phyloP scores from a whole-genome alignment of 2,797 vertebrate species.

The Menidia menidia region DNA sequence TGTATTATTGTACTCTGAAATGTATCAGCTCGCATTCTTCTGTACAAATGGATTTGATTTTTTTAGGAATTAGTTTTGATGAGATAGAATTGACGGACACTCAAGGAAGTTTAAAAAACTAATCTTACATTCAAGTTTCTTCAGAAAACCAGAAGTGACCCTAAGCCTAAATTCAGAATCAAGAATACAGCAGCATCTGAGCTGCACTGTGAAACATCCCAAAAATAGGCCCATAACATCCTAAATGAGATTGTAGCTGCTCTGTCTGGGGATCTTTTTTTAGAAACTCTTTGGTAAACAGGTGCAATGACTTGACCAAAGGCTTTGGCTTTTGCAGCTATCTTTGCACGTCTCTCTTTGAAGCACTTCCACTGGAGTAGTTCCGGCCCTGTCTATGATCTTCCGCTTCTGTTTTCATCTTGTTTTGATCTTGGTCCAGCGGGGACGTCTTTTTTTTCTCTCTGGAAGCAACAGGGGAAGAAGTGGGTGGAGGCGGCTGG shows the following conservation, averaged over 20 bases:
- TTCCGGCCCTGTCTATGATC: conserved; percentile 33
- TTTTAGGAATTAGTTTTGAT: background rate
- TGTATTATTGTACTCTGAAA: background rate
- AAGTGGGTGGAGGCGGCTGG: conserved; percentile 51
- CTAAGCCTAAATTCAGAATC: too few species aligned
- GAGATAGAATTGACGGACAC: background rate
- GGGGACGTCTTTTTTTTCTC: conserved; percentile 59
- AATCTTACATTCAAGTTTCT: background rate
- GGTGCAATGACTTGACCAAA: background rate
- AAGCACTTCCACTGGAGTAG: conserved; percentile 47
- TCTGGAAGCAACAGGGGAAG: conserved; percentile 68
- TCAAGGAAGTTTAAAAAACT: background rate
- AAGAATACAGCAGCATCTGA: background rate
- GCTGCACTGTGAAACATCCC: background rate
- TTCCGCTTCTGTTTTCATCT: conserved; percentile 53
- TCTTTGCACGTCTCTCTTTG: conserved; percentile 57
- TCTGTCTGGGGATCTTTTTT: conserved; percentile 4
- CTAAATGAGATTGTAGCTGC: conserved; percentile 3
- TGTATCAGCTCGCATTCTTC: background rate
- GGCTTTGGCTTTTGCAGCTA: conserved; percentile 21
- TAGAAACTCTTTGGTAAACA: background rate
- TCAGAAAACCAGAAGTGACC: background rate
- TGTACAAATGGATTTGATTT: background rate
- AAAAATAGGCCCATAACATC: background rate
- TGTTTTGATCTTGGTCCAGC: conserved; percentile 70